Conservation (phyloP, 2,113 vertebrate genomes). For the Rhea americana region DNA sequence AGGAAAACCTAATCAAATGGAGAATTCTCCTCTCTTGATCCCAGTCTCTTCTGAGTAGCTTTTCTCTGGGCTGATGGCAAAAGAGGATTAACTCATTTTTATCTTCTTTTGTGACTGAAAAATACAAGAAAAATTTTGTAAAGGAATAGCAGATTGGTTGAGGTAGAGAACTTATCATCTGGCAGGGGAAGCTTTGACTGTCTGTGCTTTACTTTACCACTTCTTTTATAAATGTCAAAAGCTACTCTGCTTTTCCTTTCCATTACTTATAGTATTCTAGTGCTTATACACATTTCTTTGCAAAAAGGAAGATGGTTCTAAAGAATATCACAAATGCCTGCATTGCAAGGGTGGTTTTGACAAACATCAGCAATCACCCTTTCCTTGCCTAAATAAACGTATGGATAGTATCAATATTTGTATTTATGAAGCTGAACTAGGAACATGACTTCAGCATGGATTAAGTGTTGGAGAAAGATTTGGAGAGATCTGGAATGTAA, state of each 20-base stretch:
- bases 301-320: neutral
- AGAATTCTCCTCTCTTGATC: conserved; percentile 21
- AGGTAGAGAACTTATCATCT: neutral
- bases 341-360: neutral
- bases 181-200: neutral
- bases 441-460: neutral
- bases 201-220: neutral
- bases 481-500: neutral
- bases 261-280: neutral
- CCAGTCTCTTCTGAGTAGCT: neutral
- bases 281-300: neutral
- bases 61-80: neutral
- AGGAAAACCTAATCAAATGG: conserved; percentile 6
- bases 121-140: neutral
- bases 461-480: neutral
- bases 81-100: conserved; percentile 13
- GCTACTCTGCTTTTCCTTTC: neutral
- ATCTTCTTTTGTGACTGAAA: neutral
- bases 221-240: neutral
- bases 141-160: neutral
- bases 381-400: neutral
- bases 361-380: neutral
- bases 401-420: neutral
- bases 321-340: neutral
- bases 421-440: neutral